Evolutionary conservation across 1,140 invertebrate genomes (phyloP).

Genomic region (Trissolcus basalis): DNA sequence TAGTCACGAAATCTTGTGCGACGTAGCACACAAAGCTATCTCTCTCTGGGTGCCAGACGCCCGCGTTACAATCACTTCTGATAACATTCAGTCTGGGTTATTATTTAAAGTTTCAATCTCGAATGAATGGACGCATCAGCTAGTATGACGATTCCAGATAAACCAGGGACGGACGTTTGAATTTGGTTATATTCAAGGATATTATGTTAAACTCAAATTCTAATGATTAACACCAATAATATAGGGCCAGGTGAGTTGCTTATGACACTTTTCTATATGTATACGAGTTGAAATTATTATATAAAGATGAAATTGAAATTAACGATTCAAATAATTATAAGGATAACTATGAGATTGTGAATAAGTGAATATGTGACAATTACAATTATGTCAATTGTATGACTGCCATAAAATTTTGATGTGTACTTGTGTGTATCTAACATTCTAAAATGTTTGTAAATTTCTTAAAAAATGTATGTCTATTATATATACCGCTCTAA

Average conservation of each 20-base stretch:
- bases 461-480: conserved; percentile 1
- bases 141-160: conserved; percentile 40
- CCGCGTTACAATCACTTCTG: conserved; percentile 56
- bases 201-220: conserved; percentile 23
- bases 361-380: too few relatives aligned
- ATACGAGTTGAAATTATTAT: too few relatives aligned
- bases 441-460: not conserved
- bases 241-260: too few relatives aligned
- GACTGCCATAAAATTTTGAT: too few relatives aligned
- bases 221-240: conserved; percentile 32
- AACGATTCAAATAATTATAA: too few relatives aligned
- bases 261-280: too few relatives aligned
- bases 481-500: conserved; percentile 23
- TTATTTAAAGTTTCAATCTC: conserved; percentile 57
- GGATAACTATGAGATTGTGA: too few relatives aligned
- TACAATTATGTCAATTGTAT: too few relatives aligned
- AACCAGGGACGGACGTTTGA: conserved; percentile 10
- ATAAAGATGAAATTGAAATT: too few relatives aligned
- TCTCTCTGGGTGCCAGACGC: conserved; percentile 41
- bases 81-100: conserved; percentile 59
- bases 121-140: conserved; percentile 44
- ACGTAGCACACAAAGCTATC: conserved; percentile 52
- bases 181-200: conserved; percentile 25
- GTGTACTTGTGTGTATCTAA: too few relatives aligned
- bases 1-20: conserved; percentile 47